These are phyloP conservation scores for Mycalesis mineus DNA, from an alignment of 2,888 invertebrate species.

Conservation along the genomic window DNA sequence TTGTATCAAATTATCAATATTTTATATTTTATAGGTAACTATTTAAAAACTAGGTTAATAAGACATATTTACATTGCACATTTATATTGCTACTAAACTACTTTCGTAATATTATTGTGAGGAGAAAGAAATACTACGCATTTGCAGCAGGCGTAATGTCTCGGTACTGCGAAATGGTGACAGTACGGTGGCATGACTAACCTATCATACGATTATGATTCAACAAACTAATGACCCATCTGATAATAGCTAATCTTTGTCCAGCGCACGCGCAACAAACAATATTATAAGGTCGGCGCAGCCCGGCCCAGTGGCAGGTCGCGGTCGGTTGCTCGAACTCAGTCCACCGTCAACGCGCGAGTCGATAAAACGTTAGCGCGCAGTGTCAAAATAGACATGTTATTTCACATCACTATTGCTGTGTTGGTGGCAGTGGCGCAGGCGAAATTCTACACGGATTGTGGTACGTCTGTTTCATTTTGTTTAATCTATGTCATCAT, in stretches of 20 bases:
- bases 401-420: slow-evolving; percentile 48
- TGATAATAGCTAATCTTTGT: slow-evolving; percentile 48
- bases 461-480: slow-evolving; percentile 47
- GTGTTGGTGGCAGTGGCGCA: slow-evolving; percentile 59
- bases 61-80: no score
- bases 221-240: slow-evolving; percentile 1
- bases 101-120: no score
- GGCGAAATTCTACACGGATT: slow-evolving; percentile 68
- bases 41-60: no score
- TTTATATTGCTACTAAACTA: no score
- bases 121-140: no score
- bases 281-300: slow-evolving; percentile 52
- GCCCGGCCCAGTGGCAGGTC: slow-evolving; percentile 39
- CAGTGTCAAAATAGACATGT: slow-evolving; percentile 51
- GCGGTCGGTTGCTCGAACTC: slow-evolving; percentile 33
- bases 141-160: no score
- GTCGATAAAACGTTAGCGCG: slow-evolving; percentile 66
- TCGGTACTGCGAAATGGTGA: no score
- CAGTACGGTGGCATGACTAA: no score
- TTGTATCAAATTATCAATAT: no score
- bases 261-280: slow-evolving; percentile 61
- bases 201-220: neutral
- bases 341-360: slow-evolving; percentile 59
- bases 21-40: no score
- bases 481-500: neutral